Evolutionary conservation across 2,797 vertebrate species (phyloP), one percentile per base, ranked within the genome.

Genomic region (Rallus crepitans): DNA sequence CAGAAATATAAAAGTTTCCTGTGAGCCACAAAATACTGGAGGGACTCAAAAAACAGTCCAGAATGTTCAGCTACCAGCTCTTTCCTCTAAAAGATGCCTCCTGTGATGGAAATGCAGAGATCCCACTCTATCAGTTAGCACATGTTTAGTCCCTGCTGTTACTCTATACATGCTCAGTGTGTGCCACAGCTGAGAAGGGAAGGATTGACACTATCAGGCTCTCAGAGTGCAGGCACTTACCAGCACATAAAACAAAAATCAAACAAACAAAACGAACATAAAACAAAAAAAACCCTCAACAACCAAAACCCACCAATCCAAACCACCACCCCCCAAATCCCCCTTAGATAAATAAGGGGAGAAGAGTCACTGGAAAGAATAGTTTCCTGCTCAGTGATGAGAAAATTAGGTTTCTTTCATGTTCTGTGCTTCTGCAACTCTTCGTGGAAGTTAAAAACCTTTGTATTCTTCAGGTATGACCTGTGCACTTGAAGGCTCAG

Each of bases 381-480:
- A 70, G 21, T 55, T 82, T 33, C 68, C 56, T 70, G 69, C 50
- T 63, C 45, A 75, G 37, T 64, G n/a, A 83, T 72, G 57, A 93
- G 28, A 78, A 56, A 93, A 88, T n/a, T 40, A 71, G 19, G 7
- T 40, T 68, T 72, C 68, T 66, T 61, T 85, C 15, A 35, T 9
- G 13, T 89, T 88, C 73, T 63, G 73, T 70, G 3, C 8, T 64
- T 94, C 73, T 80, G 65, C 56, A 92, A 28, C 42, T 94, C 65
- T 95, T 96, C 65, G 50, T 4, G 24, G 42, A 87, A 89, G 42
- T 48, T 76, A 78, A 92, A 89, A 61, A 91, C 45, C n/a, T 90
- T 87, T 78, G 81, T n/a, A 82, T 66, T 93, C 59, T 90, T 82
- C 86, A 63, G 31, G 68, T 77, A 75, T 52, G 94, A 88, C 35